These are phyloP conservation scores for Tolmerus cingulatus DNA, from an alignment of 2,888 invertebrate species.

Conservation along the genomic window DNA sequence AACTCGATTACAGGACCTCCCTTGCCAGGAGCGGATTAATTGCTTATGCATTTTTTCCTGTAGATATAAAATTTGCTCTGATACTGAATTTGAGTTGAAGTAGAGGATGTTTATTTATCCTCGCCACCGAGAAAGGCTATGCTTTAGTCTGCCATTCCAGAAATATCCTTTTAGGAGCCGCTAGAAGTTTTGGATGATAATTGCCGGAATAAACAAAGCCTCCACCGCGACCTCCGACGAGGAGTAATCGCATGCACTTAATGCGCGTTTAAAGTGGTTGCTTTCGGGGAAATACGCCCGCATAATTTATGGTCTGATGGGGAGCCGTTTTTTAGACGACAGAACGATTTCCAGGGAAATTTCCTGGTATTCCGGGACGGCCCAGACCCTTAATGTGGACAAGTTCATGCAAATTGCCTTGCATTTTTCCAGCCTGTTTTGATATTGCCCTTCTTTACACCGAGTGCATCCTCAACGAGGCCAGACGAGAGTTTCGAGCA, in stretches of 20 bases:
- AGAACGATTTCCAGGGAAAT: neutral
- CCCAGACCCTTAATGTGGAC: neutral
- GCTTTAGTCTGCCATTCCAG: neutral
- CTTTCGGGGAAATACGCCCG: neutral
- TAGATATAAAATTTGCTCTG: neutral
- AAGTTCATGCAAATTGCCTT: neutral
- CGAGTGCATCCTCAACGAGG: neutral
- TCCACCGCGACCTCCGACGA: neutral
- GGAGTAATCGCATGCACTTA: neutral
- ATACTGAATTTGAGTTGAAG: neutral
- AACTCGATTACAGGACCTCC: neutral
- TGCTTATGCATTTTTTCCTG: neutral
- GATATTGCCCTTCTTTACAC: neutral
- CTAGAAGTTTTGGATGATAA: neutral
- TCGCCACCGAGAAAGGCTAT: neutral
- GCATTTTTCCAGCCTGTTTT: neutral
- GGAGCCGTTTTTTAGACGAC: neutral
- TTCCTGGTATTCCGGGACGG: neutral
- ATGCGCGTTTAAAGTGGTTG: neutral
- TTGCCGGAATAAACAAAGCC: neutral
- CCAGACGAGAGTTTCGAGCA: neutral
- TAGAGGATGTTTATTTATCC: neutral
- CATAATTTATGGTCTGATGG: neutral
- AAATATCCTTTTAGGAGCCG: neutral
- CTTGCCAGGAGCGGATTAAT: neutral